phyloP scores from a whole-genome alignment of 2,797 vertebrate genomes.

The Heteromormyrus szaboi region DNA sequence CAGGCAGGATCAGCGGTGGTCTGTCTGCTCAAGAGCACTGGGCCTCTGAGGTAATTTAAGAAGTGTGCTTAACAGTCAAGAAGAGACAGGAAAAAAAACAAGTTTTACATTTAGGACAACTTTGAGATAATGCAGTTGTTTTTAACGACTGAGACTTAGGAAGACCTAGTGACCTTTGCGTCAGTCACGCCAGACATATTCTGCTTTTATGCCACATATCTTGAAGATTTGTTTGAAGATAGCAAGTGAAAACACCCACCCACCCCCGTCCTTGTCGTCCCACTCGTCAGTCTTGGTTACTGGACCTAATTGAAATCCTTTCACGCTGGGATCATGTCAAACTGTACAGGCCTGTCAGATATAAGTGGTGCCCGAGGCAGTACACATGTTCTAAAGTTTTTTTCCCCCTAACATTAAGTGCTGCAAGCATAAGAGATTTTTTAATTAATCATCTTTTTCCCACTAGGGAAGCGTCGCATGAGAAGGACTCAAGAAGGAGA shows the following conservation, averaged over 20 bases:
- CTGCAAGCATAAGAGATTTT: background rate
- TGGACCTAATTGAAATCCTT: background rate
- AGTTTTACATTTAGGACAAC: background rate
- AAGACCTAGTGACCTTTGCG: background rate
- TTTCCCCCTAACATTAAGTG: background rate
- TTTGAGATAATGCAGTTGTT: slow-evolving; percentile 1
- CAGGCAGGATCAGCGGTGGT: background rate
- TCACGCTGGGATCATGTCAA: background rate
- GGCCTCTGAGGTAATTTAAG: slow-evolving; percentile 8
- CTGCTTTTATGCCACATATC: background rate
- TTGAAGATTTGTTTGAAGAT: slow-evolving; percentile 5
- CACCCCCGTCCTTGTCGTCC: background rate
- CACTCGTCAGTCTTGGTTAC: background rate
- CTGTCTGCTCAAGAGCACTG: background rate
- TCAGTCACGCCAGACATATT: background rate
- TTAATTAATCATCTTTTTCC: background rate
- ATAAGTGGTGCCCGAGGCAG: slow-evolving; percentile 9
- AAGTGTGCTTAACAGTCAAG: background rate
- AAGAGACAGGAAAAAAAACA: background rate
- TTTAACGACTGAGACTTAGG: background rate
- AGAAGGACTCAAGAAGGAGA: background rate
- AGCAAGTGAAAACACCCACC: slow-evolving; percentile 1
- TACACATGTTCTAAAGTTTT: background rate
- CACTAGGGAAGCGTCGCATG: background rate
- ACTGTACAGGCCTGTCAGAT: background rate